phyloP scores from a whole-genome alignment of 2,113 vertebrate species.

The Scatophagus argus region DNA sequence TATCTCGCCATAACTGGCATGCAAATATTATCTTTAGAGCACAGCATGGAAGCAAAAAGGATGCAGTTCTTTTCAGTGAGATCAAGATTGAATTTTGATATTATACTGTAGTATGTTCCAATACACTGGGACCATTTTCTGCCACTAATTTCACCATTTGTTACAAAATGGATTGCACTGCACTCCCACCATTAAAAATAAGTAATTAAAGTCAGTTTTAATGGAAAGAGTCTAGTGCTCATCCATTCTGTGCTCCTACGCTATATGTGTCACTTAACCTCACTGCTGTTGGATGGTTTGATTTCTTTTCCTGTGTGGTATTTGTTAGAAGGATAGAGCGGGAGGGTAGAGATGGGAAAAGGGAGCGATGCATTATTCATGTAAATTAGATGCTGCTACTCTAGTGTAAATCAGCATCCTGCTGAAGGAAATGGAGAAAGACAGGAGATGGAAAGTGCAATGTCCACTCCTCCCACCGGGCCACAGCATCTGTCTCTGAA shows the following conservation, averaged over 20 bases:
- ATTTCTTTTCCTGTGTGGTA: conserved; percentile 28
- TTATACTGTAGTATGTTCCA: neutral
- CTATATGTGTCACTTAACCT: conserved; percentile 37
- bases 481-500: conserved; percentile 69
- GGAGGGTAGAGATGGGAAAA: conserved; percentile 12
- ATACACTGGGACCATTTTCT: neutral
- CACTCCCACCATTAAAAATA: conserved; percentile 21
- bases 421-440: conserved; percentile 57
- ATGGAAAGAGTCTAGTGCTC: conserved; percentile 30
- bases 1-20: conserved; percentile 25
- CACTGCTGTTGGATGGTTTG: conserved; percentile 23
- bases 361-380: conserved; percentile 64
- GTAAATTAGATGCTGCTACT: conserved; percentile 64
- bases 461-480: conserved; percentile 66
- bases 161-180: conserved; percentile 21
- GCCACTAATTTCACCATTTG: conserved; percentile 1
- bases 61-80: conserved; percentile 3
- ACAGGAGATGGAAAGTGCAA: conserved; percentile 51
- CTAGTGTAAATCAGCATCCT: conserved; percentile 57
- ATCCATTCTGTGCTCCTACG: conserved; percentile 35
- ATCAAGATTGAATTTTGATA: conserved; percentile 26
- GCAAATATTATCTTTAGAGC: conserved; percentile 24
- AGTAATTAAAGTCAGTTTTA: conserved; percentile 57
- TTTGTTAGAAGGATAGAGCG: conserved; percentile 31
- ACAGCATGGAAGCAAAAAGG: conserved; percentile 24